phyloP scores from a whole-genome alignment of 2,797 vertebrate genomes.

The Merluccius polli region DNA sequence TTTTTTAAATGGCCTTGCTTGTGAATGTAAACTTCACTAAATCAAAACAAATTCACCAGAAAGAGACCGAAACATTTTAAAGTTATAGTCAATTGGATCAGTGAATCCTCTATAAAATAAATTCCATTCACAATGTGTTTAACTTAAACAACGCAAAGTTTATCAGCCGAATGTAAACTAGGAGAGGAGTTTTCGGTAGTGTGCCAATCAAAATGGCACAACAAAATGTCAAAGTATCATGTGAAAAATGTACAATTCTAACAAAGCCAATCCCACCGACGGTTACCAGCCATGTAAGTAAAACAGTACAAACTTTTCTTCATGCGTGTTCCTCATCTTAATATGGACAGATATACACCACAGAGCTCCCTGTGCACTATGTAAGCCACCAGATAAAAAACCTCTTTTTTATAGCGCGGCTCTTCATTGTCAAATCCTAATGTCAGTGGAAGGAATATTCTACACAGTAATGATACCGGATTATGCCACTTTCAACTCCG shows the following conservation, averaged over 20 bases:
- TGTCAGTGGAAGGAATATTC: slow-evolving; percentile 23
- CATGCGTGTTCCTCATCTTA: slow-evolving; percentile 45
- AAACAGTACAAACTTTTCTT: slow-evolving; percentile 4
- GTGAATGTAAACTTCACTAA: too few species aligned
- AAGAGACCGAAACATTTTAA: too few species aligned
- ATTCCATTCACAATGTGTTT: not conserved
- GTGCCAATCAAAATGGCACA: not conserved
- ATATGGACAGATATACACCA: slow-evolving; percentile 31
- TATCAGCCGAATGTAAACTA: not conserved
- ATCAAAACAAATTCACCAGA: too few species aligned
- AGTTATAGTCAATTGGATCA: not conserved
- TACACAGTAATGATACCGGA: slow-evolving; percentile 40
- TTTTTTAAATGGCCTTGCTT: too few species aligned
- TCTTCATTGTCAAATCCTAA: slow-evolving; percentile 15
- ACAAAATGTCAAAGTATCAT: not conserved
- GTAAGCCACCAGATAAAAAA: slow-evolving; percentile 10
- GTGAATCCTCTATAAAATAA: not conserved
- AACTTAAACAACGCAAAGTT: not conserved
- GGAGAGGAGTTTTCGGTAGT: not conserved
- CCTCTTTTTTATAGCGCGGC: slow-evolving; percentile 19
- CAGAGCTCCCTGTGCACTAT: slow-evolving; percentile 13
- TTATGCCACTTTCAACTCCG: not conserved
- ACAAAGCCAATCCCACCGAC: not conserved
- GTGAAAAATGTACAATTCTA: not conserved
- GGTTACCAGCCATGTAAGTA: not conserved